These are phyloP conservation scores for Hipparchia sbordonii DNA, from an alignment of 2,888 invertebrate species.

Conservation along the genomic window DNA sequence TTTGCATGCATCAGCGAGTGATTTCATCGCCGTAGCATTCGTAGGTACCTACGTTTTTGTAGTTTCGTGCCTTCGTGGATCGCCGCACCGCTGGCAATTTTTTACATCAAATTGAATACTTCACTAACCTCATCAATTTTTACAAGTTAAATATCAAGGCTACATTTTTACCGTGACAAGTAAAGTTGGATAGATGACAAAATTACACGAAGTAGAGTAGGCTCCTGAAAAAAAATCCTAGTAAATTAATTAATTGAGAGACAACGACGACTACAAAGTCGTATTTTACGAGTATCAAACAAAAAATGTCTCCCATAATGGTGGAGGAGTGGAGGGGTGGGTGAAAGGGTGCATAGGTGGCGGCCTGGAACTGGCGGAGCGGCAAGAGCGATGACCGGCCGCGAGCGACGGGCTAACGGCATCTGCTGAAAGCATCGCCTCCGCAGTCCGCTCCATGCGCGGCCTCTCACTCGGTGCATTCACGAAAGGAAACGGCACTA, in stretches of 20 bases:
- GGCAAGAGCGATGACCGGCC: slow-evolving; percentile 74
- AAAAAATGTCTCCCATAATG: slow-evolving; percentile 17
- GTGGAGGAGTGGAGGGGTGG: slow-evolving; percentile 40
- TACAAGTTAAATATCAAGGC: slow-evolving; percentile 1
- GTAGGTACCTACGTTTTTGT: slow-evolving; percentile 2
- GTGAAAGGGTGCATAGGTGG: slow-evolving; percentile 51
- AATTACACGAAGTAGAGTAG: slow-evolving; percentile 44
- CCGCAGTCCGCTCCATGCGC: slow-evolving; percentile 46
- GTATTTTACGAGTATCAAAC: too few species aligned
- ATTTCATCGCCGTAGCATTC: neutral
- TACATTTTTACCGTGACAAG: slow-evolving; percentile 8
- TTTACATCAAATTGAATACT: neutral
- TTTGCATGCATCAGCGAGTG: neutral
- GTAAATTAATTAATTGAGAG: neutral
- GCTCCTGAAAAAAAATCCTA: neutral
- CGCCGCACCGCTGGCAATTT: neutral
- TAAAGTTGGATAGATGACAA: neutral
- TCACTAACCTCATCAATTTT: neutral
- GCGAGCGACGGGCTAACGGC: slow-evolving; percentile 59
- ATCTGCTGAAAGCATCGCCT: slow-evolving; percentile 57
- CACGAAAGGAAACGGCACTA: neutral
- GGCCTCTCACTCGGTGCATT: slow-evolving; percentile 13
- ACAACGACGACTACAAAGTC: neutral
- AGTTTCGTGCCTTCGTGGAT: neutral
- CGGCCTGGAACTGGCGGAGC: slow-evolving; percentile 61